These are phyloP conservation scores for Rotaria sp. DNA, from an alignment of 2,888 invertebrate species.

Conservation along the genomic window DNA sequence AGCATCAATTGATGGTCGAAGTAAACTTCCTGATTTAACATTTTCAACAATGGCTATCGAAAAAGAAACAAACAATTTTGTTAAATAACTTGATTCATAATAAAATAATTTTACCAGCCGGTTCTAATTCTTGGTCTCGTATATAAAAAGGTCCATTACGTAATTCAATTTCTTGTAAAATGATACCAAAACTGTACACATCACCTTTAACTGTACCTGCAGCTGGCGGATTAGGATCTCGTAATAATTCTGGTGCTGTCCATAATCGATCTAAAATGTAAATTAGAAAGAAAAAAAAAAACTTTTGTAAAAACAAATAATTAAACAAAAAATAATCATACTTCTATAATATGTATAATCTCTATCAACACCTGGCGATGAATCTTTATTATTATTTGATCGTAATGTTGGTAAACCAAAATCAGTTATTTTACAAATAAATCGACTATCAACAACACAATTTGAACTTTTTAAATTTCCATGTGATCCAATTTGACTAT, in stretches of 20 bases:
- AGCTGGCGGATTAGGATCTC: conserved; percentile 55
- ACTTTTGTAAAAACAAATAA: not conserved
- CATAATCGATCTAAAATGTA: conserved; percentile 63
- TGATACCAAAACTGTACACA: conserved; percentile 82
- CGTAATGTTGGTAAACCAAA: conserved; percentile 77
- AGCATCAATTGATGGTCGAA: conserved; percentile 40
- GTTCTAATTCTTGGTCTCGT: conserved; percentile 43
- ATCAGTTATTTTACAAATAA: conserved; percentile 90
- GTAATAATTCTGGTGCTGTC: conserved; percentile 76
- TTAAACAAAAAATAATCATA: not conserved
- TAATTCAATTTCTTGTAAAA: conserved; percentile 76
- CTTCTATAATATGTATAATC: conserved; percentile 31
- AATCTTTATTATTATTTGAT: not conserved
- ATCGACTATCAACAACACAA: conserved; percentile 92
- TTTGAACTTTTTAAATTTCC: conserved; percentile 91
- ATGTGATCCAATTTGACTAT: conserved; percentile 79
- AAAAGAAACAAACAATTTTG: not conserved
- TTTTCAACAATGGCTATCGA: not conserved
- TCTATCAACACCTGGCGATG: not conserved
- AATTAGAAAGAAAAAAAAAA: conserved; percentile 19
- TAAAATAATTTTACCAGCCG: not conserved
- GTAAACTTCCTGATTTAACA: not conserved
- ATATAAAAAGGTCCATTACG: conserved; percentile 52
- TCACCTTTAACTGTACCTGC: conserved; percentile 51
- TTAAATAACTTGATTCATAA: not conserved